Evolutionary conservation across 2,888 invertebrate genomes (phyloP).

Genomic region (Lasius platythorax): DNA sequence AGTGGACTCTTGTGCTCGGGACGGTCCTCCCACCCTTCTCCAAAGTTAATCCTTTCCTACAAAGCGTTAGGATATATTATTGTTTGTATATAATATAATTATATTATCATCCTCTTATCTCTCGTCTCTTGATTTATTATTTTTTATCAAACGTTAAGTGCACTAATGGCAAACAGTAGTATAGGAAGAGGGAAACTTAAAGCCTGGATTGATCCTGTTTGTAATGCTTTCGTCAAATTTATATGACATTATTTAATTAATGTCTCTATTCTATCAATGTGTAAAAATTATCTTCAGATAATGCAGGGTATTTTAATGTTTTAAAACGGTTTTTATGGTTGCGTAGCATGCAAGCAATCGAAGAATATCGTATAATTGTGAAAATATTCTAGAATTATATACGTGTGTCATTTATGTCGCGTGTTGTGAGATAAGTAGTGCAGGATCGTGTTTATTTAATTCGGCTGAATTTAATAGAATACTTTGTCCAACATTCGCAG

Average conservation of each 20-base stretch:
- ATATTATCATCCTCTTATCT: conserved; percentile 78
- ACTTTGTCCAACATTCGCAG: background rate
- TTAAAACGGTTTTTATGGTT: conserved; percentile 48
- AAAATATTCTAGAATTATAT: conserved; percentile 26
- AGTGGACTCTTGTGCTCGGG: conserved; percentile 80
- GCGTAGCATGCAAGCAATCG: conserved; percentile 17
- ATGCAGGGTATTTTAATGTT: conserved; percentile 42
- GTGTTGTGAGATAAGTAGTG: conserved; percentile 7
- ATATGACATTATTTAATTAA: conserved; percentile 15
- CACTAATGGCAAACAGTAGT: conserved; percentile 72
- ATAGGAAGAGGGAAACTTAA: conserved; percentile 77
- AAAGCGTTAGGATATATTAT: conserved; percentile 79
- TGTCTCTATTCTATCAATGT: background rate
- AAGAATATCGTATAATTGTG: conserved; percentile 1
- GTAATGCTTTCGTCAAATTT: conserved; percentile 12
- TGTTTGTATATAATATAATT: conserved; percentile 80
- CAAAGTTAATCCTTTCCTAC: conserved; percentile 80
- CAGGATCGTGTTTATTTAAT: conserved; percentile 28
- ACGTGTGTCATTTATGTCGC: background rate
- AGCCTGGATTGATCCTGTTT: conserved; percentile 70
- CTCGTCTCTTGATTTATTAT: conserved; percentile 79
- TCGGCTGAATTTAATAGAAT: conserved; percentile 22
- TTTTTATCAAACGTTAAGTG: conserved; percentile 78
- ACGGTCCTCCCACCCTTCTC: conserved; percentile 78
- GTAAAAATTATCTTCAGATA: background rate